Base-by-base conservation (phyloP, 2,797 vertebrate species). In the Eidolon dupreanum region DNA sequence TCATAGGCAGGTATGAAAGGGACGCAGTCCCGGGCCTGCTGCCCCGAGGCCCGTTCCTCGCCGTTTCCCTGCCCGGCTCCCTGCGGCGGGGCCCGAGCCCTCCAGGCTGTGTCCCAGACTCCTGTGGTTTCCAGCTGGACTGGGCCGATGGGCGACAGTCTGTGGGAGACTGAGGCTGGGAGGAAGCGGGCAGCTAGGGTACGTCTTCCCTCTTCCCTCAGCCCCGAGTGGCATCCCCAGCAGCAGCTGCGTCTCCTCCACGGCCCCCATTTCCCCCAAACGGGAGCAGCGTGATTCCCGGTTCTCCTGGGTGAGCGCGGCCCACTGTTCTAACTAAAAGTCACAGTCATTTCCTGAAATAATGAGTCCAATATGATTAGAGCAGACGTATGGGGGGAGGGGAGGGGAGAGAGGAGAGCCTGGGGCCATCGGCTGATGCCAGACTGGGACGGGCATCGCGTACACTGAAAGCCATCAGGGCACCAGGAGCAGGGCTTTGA, bases 1-100 rank as follows among this genome's bases (percentile, higher is more conserved):
- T 13, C 43, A 65, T 2, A n/a, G 13, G 61, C 22, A n/a, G 28
- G 5, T 20, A 8, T 33, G n/a, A n/a, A 26, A 57, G 17, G 36
- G 59, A 15, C 0, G 0, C 19, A 49, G 12, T 36, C 8, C 59
- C 38, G 33, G 75, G 33, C 3, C 61, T 36, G 2, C 13, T 46
- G 41, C 33, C 36, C 28, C 20, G 1, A n/a, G 49, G 33, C 16
- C 61, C 33, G 1, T 7, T 57, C 10, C 55, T 43, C 31, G 15
- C 13, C 55, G 11, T 66, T 61, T 12, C 26, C 41, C 24, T 74
- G 36, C 81, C 88, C 41, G 20, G 15, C 16, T 41, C 1, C 49
- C 46, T 24, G 3, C 6, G 11, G 24, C 38, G 5, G 16, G 46
- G 19, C n/a, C 19, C n/a, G 61, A 26, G 5, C 7, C 12, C 65